Conservation (phyloP, 2,888 invertebrate genomes). For the Torymus tubicola region DNA sequence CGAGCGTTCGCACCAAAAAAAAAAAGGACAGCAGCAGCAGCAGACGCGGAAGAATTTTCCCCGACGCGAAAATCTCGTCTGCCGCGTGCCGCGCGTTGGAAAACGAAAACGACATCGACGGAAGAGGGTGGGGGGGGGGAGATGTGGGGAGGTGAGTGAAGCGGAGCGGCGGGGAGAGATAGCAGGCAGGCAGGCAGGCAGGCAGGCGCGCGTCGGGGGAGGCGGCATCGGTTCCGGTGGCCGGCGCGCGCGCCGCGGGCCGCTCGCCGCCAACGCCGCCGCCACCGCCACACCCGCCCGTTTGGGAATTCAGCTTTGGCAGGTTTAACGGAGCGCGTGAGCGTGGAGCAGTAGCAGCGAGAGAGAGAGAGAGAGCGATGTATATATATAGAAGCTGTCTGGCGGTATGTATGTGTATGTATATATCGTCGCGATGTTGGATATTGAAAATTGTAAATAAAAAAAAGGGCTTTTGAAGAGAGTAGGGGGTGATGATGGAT, state of each 20-base stretch:
- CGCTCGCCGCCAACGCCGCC: slow-evolving; percentile 59
- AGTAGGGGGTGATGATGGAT: too few relatives aligned
- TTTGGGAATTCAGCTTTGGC: slow-evolving; percentile 73
- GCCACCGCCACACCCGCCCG: slow-evolving; percentile 75
- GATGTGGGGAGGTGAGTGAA: slow-evolving; percentile 36
- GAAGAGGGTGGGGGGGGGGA: slow-evolving; percentile 31
- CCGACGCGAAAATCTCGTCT: slow-evolving; percentile 51
- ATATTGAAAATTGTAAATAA: too few relatives aligned
- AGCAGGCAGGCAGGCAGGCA: slow-evolving; percentile 26
- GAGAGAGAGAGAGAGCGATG: too few relatives aligned
- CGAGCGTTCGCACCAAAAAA: slow-evolving; percentile 16
- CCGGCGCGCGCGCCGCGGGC: slow-evolving; percentile 75
- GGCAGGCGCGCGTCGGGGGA: slow-evolving; percentile 55
- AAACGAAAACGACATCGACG: slow-evolving; percentile 52
- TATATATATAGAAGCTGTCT: too few relatives aligned
- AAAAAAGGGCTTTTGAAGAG: too few relatives aligned
- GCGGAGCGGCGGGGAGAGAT: slow-evolving; percentile 47
- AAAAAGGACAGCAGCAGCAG: neutral
- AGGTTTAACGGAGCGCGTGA: slow-evolving; percentile 64
- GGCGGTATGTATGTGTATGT: too few relatives aligned
- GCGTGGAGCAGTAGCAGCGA: slow-evolving; percentile 46
- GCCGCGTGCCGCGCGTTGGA: slow-evolving; percentile 38
- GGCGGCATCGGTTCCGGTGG: slow-evolving; percentile 71
- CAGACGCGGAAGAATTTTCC: slow-evolving; percentile 6
- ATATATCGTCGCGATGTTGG: too few relatives aligned